Percentiles rank a stretch among this genome's conserved stretches.
phyloP scores from a whole-genome alignment of 2,888 invertebrate species.

The Lithosia quadra region DNA sequence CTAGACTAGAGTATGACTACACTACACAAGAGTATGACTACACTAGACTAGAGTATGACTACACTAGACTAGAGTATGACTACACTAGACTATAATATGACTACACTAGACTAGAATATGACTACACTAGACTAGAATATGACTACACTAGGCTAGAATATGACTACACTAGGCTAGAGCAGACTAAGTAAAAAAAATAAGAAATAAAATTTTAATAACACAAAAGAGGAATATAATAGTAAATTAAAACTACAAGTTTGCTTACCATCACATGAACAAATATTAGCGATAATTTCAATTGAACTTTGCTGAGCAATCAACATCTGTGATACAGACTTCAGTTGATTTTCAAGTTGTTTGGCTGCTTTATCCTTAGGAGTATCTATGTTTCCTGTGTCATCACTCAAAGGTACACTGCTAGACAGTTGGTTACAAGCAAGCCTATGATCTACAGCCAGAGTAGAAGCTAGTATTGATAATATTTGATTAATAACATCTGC shows the following conservation, averaged over 20 bases:
- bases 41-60: no score
- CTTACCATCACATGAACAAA: conserved; percentile 89
- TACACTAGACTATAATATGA: no score
- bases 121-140: no score
- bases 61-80: no score
- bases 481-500: conserved; percentile 81
- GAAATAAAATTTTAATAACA: not conserved
- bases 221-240: not conserved
- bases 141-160: no score
- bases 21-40: no score
- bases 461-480: conserved; percentile 81
- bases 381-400: conserved; percentile 64
- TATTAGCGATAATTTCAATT: conserved; percentile 90
- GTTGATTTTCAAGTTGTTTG: conserved; percentile 77
- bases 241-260: not conserved
- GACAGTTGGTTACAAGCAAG: conserved; percentile 80
- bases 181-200: not conserved
- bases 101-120: no score
- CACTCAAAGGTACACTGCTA: conserved; percentile 78
- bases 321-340: conserved; percentile 83
- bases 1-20: no score
- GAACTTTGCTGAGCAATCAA: conserved; percentile 90
- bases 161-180: no score
- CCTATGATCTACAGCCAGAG: conserved; percentile 86
- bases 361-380: conserved; percentile 73